These are phyloP conservation scores for Pithys albifrons DNA, from an alignment of 2,113 vertebrate species.

Conservation along the genomic window DNA sequence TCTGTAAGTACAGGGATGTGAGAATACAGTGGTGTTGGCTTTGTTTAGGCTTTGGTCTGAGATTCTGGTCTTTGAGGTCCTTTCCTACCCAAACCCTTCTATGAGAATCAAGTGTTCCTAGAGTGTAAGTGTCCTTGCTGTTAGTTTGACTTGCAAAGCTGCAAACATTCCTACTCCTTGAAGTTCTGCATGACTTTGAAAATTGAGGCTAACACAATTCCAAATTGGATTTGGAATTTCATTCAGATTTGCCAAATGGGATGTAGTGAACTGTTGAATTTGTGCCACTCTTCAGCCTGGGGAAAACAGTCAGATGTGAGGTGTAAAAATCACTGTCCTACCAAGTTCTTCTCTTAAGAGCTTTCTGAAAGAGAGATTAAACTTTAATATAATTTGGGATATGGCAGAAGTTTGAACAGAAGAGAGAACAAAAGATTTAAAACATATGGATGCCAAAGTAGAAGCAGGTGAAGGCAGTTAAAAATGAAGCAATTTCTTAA, in stretches of 20 bases:
- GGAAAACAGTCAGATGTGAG: background rate
- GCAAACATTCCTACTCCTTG: background rate
- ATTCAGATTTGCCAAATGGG: background rate
- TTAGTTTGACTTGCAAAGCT: background rate
- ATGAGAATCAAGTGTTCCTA: background rate
- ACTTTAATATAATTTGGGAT: background rate
- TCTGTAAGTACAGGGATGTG: background rate
- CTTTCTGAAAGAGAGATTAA: conserved; percentile 27
- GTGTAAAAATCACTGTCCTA: background rate
- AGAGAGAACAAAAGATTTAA: conserved; percentile 74
- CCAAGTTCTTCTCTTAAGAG: background rate
- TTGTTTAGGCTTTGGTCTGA: background rate
- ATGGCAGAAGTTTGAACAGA: background rate
- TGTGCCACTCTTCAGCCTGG: background rate
- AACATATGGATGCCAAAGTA: conserved; percentile 87
- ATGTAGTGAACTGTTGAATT: background rate
- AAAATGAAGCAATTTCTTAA: conserved; percentile 76
- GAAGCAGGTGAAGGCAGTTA: conserved; percentile 86
- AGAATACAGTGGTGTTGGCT: background rate
- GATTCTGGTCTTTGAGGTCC: background rate
- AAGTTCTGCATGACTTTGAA: background rate
- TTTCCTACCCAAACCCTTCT: background rate
- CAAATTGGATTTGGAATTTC: background rate
- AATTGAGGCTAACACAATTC: background rate
- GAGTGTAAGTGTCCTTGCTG: background rate